Conservation (phyloP, 2,113 vertebrate genomes). For the Orcinus orca region DNA sequence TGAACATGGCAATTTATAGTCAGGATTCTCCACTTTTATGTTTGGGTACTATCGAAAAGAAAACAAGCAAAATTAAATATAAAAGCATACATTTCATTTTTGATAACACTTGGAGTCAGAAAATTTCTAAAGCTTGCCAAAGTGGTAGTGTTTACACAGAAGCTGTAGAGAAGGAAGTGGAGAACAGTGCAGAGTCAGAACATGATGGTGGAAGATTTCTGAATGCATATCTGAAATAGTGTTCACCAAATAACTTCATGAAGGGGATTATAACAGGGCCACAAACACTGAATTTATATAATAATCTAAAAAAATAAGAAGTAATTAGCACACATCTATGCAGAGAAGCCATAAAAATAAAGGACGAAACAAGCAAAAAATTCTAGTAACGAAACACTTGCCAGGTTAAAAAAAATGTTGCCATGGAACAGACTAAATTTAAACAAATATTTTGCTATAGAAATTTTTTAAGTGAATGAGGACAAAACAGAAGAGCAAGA, state of each 20-base stretch:
- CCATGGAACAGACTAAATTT: background rate
- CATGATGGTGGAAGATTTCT: background rate
- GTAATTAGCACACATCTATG: background rate
- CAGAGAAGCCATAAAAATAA: constrained; percentile 4
- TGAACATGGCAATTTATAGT: background rate
- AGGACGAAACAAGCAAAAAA: background rate
- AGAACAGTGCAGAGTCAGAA: background rate
- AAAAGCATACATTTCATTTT: background rate
- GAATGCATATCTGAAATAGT: background rate
- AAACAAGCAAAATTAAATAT: background rate
- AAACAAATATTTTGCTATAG: background rate
- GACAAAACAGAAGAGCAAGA: background rate
- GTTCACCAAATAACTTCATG: background rate
- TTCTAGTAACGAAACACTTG: background rate
- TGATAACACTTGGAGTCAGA: background rate
- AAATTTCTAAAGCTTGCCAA: background rate
- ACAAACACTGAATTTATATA: background rate
- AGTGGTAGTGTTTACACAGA: background rate
- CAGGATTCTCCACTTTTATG: background rate
- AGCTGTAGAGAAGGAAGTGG: background rate
- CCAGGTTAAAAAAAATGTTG: background rate
- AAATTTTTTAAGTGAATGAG: background rate
- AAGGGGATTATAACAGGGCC: background rate
- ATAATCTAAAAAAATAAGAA: background rate
- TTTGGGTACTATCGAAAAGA: background rate